Evolutionary conservation across 2,888 invertebrate species (phyloP), one percentile per base, ranked within the genome.

Genomic region (Arctia plantaginis): DNA sequence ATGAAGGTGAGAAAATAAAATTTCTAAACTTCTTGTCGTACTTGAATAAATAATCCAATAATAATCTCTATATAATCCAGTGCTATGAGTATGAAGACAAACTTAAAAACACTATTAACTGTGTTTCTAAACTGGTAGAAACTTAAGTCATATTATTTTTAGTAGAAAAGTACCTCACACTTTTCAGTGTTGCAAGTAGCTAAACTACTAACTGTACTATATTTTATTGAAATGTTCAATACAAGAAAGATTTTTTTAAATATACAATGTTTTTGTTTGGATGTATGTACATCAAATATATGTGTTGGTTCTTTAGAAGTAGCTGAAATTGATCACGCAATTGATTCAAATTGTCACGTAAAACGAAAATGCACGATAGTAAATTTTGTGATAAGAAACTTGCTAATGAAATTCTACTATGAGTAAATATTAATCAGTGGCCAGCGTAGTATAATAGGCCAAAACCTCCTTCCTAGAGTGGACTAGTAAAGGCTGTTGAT

Each of bases 1-100:
- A 98, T 98, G 97, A 98, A 98, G 97, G 98, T 98, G 88, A 82
- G 93, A 86, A 75, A 75, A 35, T 79, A 64, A 51, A 1, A 18
- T 30, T 13, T 59, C n/a, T 59, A 35, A 35, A 6, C 6, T 35
- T 35, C 3, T 35, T 35, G 6, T 35, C 35, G 35, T 3, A 35
- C 35, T 3, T 35, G 35, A 35, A 35, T 35, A n/a, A n/a, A n/a
- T 35, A 35, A 4, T 35, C 35, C n/a, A n/a, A n/a, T 35, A 35
- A 35, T 20, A 3, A 6, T 44, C 13, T 13, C 44, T 47, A 20
- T 12, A n/a, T 55, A n/a, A 55, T 51, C 51, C 51, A 51, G 23
- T 51, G 20, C 7, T 47, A 51, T 23, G 20, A 51, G 20, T 20
- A 47, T 51, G 23, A n/a, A n/a, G 20, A 23, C 51, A 51, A 55